Evolutionary conservation across 2,113 vertebrate species (phyloP).

Genomic region (Arenaria interpres): DNA sequence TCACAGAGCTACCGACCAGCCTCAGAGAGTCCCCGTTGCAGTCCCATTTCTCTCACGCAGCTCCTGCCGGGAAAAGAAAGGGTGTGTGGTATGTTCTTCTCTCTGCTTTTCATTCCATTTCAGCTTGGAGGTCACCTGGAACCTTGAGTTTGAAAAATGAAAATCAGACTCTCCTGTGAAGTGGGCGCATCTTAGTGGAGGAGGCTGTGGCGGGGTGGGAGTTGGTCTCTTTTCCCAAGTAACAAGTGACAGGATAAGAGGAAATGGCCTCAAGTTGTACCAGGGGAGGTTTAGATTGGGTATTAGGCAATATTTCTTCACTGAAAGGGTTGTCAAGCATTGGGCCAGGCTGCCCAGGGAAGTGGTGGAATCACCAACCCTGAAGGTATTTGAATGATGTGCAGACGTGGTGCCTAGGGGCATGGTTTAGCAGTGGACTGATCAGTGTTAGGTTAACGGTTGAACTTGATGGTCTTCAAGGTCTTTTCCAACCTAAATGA

Average conservation of each 20-base stretch:
- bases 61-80: background rate
- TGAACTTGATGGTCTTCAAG: background rate
- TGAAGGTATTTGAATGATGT: background rate
- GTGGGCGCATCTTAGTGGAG: accelerated
- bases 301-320: background rate
- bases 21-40: background rate
- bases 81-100: accelerated
- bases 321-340: background rate
- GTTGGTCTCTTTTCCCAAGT: background rate
- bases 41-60: background rate
- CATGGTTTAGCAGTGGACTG: background rate
- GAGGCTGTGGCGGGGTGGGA: background rate
- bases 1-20: background rate
- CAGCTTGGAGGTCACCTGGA: background rate
- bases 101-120: background rate
- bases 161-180: background rate
- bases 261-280: background rate
- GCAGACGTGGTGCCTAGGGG: background rate
- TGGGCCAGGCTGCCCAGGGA: background rate
- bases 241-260: background rate
- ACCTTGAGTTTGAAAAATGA: background rate
- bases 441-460: background rate
- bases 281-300: background rate
- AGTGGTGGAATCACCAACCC: background rate
- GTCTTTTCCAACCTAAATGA: background rate